These are phyloP conservation scores for Pithys albifrons DNA, from an alignment of 2,113 vertebrate species.

Conservation along the genomic window DNA sequence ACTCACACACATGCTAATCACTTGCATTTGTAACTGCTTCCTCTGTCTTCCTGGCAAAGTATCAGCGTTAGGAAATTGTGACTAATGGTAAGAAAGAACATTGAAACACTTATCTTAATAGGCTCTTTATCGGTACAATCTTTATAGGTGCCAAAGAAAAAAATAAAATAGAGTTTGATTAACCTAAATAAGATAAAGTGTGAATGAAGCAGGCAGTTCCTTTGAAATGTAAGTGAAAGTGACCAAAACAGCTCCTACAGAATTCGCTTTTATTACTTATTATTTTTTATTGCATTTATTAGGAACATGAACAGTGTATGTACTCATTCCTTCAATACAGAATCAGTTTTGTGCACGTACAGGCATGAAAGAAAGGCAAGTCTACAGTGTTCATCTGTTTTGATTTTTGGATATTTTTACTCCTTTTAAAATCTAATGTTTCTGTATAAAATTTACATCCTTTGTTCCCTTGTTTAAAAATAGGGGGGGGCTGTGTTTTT, in stretches of 20 bases:
- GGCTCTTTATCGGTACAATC: conserved; percentile 15
- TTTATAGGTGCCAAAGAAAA: conserved; percentile 52
- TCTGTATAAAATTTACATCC: conserved; percentile 50
- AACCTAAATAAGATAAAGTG: conserved; percentile 34
- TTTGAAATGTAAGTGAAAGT: conserved; percentile 37
- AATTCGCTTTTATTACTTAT: conserved; percentile 38
- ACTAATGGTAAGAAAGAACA: conserved; percentile 47
- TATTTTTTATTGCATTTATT: conserved; percentile 41
- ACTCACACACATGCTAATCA: conserved; percentile 31
- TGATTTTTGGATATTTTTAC: conserved; percentile 55
- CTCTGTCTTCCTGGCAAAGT: conserved; percentile 59
- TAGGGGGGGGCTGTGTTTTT: background rate
- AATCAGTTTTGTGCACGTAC: background rate
- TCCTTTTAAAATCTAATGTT: conserved; percentile 55
- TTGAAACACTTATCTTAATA: conserved; percentile 40
- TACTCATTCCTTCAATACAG: conserved; percentile 26
- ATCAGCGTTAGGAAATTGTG: conserved; percentile 60
- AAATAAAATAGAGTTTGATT: conserved; percentile 39
- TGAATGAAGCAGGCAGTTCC: background rate
- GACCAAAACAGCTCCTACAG: conserved; percentile 4
- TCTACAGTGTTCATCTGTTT: background rate
- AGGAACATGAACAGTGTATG: background rate
- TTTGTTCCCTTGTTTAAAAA: conserved; percentile 61
- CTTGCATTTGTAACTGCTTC: conserved; percentile 65
- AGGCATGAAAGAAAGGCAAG: background rate